Percentiles rank a stretch among this genome's conserved stretches.
Evolutionary conservation across 2,113 vertebrate genomes (phyloP).

Genomic region (Hippocampus zosterae): DNA sequence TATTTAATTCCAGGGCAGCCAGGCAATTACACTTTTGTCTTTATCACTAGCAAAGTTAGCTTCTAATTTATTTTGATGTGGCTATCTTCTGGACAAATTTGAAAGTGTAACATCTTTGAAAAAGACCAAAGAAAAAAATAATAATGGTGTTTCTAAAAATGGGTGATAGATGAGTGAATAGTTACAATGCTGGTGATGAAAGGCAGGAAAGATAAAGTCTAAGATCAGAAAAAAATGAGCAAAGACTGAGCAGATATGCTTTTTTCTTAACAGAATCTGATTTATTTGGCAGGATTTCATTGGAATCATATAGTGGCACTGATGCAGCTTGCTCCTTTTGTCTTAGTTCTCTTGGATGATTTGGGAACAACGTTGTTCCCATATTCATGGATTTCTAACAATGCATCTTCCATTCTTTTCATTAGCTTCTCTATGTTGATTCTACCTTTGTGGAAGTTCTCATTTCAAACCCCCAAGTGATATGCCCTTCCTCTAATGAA

Average conservation of each 20-base stretch:
- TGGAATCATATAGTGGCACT: slow-evolving; percentile 28
- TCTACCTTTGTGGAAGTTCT: slow-evolving; percentile 20
- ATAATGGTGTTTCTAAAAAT: neutral
- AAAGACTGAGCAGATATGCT: neutral
- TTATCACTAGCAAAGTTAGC: neutral
- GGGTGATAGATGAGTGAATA: slow-evolving; percentile 24
- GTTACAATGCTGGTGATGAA: slow-evolving; percentile 30
- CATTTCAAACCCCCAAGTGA: slow-evolving; percentile 15
- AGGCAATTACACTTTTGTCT: neutral
- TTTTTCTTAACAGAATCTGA: slow-evolving; percentile 24
- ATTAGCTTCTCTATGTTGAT: slow-evolving; percentile 23
- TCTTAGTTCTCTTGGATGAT: slow-evolving; percentile 54
- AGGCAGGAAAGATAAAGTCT: slow-evolving; percentile 29
- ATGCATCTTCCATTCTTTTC: slow-evolving; percentile 7
- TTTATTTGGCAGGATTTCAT: slow-evolving; percentile 45
- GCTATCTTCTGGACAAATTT: neutral
- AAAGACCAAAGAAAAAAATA: neutral
- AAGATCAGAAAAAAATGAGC: slow-evolving; percentile 38
- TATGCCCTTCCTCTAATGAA: slow-evolving; percentile 13
- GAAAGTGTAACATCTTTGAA: neutral
- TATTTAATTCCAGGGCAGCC: neutral
- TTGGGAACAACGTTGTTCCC: slow-evolving; percentile 28
- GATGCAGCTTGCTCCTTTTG: slow-evolving; percentile 41
- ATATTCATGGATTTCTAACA: slow-evolving; percentile 34
- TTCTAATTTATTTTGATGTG: neutral